Evolutionary conservation across 2,797 vertebrate species (phyloP).

Genomic region (Dicrostonyx torquatus): DNA sequence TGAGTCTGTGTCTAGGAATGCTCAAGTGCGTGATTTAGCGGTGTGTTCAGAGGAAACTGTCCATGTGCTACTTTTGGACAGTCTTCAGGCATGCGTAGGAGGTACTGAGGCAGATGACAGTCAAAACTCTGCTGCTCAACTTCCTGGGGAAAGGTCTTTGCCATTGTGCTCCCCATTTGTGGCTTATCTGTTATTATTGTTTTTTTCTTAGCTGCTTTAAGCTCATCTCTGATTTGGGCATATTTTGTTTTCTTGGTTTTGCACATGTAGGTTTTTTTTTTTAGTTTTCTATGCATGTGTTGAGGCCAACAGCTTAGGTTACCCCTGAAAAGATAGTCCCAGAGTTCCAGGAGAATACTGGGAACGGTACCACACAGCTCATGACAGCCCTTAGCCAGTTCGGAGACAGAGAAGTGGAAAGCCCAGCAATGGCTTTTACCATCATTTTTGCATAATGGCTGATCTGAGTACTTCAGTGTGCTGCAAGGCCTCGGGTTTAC

Average conservation of each 20-base stretch:
- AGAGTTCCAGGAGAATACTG: not conserved
- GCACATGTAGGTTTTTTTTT: not conserved
- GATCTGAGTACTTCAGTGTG: not conserved
- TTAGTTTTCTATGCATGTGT: not conserved
- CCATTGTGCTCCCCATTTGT: not conserved
- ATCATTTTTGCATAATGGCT: not conserved
- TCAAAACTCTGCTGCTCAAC: not conserved
- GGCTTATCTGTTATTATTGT: not conserved
- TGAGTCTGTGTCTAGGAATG: slow-evolving; percentile 61
- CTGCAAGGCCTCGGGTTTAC: not conserved
- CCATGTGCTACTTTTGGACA: not conserved
- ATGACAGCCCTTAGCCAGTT: not conserved
- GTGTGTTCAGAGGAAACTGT: not conserved
- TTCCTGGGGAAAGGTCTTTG: not conserved
- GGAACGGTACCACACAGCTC: fast-evolving
- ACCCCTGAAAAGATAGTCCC: not conserved
- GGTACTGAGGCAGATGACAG: not conserved
- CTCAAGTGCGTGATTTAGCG: not conserved
- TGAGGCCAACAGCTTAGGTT: not conserved
- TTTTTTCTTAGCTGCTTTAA: not conserved
- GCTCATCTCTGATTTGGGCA: not conserved
- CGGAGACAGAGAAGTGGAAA: not conserved
- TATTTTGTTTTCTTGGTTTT: not conserved
- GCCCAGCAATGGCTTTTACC: not conserved
- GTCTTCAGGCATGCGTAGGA: not conserved